phyloP scores from a whole-genome alignment of 1,140 invertebrate species.

The Coptotermes formosanus region DNA sequence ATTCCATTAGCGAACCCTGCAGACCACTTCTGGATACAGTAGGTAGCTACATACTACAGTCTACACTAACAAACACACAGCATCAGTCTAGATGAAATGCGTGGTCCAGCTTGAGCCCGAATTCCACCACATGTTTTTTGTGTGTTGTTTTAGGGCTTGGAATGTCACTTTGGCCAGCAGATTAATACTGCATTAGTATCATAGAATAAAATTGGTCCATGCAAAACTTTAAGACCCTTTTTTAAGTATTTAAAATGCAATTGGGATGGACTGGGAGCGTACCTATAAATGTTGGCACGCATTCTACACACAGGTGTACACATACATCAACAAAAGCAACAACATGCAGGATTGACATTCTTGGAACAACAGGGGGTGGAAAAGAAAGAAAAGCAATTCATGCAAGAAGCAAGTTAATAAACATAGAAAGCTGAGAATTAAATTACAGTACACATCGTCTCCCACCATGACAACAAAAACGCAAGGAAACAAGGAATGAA shows the following conservation, averaged over 20 bases:
- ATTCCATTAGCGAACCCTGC: background rate
- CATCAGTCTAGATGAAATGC: background rate
- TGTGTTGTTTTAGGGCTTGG: background rate
- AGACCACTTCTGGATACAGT: background rate
- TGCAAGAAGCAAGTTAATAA: background rate
- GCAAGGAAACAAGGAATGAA: background rate
- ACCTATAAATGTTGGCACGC: background rate
- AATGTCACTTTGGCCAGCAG: background rate
- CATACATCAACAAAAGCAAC: background rate
- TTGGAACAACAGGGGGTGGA: background rate
- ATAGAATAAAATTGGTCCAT: constrained; percentile 13
- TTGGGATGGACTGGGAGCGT: background rate
- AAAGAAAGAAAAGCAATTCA: background rate
- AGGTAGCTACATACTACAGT: background rate
- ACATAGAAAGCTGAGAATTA: background rate
- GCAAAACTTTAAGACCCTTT: background rate
- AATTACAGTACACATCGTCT: background rate
- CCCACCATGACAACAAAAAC: background rate
- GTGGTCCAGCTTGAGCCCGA: background rate
- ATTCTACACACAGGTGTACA: constrained; percentile 8
- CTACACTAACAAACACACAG: background rate
- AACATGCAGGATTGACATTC: background rate
- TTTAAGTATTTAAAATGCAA: background rate
- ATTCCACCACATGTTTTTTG: background rate
- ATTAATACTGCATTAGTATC: background rate